Evolutionary conservation across 2,888 invertebrate species (phyloP).

Genomic region (Rotaria magnacalcarata): DNA sequence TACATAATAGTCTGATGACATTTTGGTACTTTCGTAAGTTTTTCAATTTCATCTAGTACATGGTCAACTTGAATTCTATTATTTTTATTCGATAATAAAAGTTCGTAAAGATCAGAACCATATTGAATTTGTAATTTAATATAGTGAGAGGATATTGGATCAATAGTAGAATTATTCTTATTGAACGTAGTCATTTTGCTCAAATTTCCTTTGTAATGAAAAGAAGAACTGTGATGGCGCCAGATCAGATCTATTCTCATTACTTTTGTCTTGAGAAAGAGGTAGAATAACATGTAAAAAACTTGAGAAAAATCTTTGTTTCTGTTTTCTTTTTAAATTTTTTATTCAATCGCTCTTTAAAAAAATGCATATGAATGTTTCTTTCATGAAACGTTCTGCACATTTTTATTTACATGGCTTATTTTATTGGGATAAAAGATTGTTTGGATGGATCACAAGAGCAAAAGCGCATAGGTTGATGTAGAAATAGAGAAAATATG

Average conservation of each 20-base stretch:
- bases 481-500: background rate
- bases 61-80: background rate
- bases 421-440: too few species aligned
- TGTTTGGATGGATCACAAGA: background rate
- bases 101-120: slow-evolving; percentile 20
- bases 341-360: too few species aligned
- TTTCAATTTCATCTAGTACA: background rate
- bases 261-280: too few species aligned
- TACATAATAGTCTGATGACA: slow-evolving; percentile 11
- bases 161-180: background rate
- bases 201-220: too few species aligned
- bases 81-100: background rate
- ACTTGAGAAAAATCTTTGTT: too few species aligned
- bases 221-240: background rate
- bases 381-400: too few species aligned
- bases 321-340: too few species aligned
- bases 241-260: too few species aligned
- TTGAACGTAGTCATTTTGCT: background rate
- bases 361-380: too few species aligned
- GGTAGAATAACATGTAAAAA: too few species aligned
- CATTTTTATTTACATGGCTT: background rate
- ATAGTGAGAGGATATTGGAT: background rate
- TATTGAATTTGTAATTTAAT: slow-evolving; percentile 36
- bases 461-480: background rate
- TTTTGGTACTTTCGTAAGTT: background rate